Percentiles rank a stretch among this genome's conserved stretches.
Evolutionary conservation across 2,888 invertebrate species (phyloP).

Genomic region (Stenodema calcarata): DNA sequence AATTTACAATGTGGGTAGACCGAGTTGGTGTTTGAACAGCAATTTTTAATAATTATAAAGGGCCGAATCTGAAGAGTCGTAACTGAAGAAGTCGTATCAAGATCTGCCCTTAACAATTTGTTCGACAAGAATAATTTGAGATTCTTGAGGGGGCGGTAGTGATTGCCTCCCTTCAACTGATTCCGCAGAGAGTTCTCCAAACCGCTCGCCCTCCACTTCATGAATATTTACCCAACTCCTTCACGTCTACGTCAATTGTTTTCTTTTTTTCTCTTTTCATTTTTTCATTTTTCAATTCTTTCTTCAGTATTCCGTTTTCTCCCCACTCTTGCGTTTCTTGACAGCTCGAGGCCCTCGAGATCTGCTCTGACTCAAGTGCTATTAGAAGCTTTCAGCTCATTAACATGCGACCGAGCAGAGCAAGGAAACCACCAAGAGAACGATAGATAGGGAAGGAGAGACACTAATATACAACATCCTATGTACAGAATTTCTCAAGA

Average conservation of each 20-base stretch:
- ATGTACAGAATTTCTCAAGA: too few species aligned
- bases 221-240: conserved; percentile 7
- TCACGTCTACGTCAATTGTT: neutral
- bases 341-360: neutral
- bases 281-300: neutral
- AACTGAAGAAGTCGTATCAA: neutral
- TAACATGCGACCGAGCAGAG: neutral
- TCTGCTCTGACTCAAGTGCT: neutral
- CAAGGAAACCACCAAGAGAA: too few species aligned
- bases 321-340: neutral
- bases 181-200: conserved; percentile 8
- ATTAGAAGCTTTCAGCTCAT: neutral
- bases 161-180: conserved; percentile 14
- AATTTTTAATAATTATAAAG: too few species aligned
- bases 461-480: too few species aligned
- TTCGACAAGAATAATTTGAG: neutral
- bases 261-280: neutral
- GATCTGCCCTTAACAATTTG: neutral
- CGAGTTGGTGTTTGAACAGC: too few species aligned
- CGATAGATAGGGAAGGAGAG: too few species aligned
- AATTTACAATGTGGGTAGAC: too few species aligned
- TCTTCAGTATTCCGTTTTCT: neutral
- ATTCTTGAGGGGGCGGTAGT: neutral
- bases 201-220: neutral
- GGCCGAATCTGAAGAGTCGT: neutral